These are phyloP conservation scores for Eupithecia abbreviata DNA, from an alignment of 2,888 invertebrate genomes.

Conservation along the genomic window DNA sequence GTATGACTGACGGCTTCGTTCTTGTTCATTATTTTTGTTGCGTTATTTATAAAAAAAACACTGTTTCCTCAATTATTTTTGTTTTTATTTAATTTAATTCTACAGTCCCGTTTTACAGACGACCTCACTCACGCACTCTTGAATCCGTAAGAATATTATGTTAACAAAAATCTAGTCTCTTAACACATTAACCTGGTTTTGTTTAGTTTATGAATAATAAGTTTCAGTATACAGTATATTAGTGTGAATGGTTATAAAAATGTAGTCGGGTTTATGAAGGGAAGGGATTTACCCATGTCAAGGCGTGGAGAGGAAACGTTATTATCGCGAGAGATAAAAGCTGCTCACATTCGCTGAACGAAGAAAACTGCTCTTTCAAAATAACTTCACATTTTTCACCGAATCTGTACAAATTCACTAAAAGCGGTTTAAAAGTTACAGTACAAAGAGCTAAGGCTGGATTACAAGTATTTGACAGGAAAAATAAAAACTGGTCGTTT, in stretches of 20 bases:
- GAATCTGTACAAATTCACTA: no score
- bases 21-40: no score
- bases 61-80: background rate
- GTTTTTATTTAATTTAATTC: no score
- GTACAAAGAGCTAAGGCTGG: no score
- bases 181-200: background rate
- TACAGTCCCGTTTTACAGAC: background rate
- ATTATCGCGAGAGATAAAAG: conserved; percentile 72
- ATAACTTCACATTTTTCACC: background rate
- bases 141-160: background rate
- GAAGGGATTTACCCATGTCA: conserved; percentile 82
- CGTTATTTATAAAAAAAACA: background rate
- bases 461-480: no score
- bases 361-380: background rate
- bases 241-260: conserved; percentile 21
- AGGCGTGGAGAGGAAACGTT: conserved; percentile 66
- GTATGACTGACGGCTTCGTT: no score
- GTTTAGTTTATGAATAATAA: background rate
- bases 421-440: no score
- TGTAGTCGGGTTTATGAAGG: conserved; percentile 62
- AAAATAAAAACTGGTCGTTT: no score
- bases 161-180: background rate
- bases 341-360: conserved; percentile 47
- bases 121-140: background rate
- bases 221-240: conserved; percentile 5